Evolutionary conservation across 2,797 vertebrate genomes (phyloP).

Genomic region (Buceros bicornis): DNA sequence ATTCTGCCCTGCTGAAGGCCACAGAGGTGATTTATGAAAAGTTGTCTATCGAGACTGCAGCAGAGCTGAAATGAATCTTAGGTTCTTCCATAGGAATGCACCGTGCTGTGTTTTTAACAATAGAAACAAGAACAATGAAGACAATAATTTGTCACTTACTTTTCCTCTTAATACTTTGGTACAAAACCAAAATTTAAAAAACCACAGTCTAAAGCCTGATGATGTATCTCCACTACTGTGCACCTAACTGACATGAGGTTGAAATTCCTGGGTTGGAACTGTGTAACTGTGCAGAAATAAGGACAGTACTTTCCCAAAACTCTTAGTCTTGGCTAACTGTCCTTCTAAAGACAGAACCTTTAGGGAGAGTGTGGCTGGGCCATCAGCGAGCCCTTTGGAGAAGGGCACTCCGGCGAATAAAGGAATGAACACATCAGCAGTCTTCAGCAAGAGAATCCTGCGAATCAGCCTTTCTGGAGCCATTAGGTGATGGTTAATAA

Average conservation of each 20-base stretch:
- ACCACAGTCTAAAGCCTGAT: rapidly evolving
- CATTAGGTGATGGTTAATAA: background rate
- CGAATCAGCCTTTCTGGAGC: background rate
- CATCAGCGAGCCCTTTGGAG: background rate
- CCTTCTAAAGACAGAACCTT: background rate
- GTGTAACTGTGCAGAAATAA: background rate
- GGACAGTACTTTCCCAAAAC: background rate
- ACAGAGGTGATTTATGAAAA: background rate
- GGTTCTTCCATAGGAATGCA: background rate
- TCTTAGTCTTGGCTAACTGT: background rate
- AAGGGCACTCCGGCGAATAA: background rate
- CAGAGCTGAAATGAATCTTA: background rate
- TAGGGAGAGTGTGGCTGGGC: background rate
- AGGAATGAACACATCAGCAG: background rate
- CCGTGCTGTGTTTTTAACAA: background rate
- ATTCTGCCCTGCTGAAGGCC: background rate
- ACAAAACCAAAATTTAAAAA: background rate
- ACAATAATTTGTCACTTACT: background rate
- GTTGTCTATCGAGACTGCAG: background rate
- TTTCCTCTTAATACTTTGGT: background rate
- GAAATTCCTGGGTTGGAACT: background rate
- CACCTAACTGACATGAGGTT: background rate
- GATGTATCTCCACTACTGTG: background rate
- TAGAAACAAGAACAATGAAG: background rate
- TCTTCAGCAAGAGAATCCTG: background rate